Evolutionary conservation across 2,113 vertebrate species (phyloP).

Genomic region (Tachysurus fulvidraco): DNA sequence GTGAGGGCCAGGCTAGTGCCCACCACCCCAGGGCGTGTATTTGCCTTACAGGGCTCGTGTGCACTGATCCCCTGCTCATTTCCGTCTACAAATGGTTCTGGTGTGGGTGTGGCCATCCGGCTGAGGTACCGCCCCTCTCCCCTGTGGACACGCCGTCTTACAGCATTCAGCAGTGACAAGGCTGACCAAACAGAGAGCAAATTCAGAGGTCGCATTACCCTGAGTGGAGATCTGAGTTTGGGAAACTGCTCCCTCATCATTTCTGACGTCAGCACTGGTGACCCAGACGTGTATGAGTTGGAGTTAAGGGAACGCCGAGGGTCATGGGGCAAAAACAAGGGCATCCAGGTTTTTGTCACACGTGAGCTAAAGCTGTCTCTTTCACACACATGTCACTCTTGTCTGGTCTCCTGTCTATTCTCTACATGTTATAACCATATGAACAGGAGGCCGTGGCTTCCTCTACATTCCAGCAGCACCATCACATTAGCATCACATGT

Average conservation of each 20-base stretch:
- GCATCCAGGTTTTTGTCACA: constrained; percentile 57
- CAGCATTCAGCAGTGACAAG: constrained; percentile 64
- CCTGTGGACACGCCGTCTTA: constrained; percentile 32
- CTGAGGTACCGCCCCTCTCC: constrained; percentile 50
- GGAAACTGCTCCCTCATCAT: constrained; percentile 77
- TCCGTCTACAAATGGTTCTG: constrained; percentile 4
- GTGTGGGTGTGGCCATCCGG: constrained; percentile 57
- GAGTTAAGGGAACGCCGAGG: constrained; percentile 61
- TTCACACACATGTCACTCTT: neutral
- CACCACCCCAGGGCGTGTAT: constrained; percentile 61
- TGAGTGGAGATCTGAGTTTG: constrained; percentile 59
- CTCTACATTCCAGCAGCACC: neutral
- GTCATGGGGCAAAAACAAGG: constrained; percentile 59
- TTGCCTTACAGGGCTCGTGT: constrained; percentile 70
- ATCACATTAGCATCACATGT: neutral
- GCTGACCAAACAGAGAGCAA: neutral
- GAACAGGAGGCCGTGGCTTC: neutral
- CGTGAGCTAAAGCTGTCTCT: constrained; percentile 58
- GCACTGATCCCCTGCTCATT: constrained; percentile 77
- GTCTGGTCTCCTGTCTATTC: neutral
- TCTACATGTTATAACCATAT: neutral
- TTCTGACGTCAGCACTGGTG: constrained; percentile 55
- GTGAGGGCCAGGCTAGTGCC: constrained; percentile 47
- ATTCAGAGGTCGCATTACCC: constrained; percentile 40
- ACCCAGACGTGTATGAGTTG: constrained; percentile 63